Percentiles rank a stretch among this genome's conserved stretches.
These are phyloP conservation scores for Rhagonycha lutea DNA, from an alignment of 2,888 invertebrate genomes.

Conservation along the genomic window DNA sequence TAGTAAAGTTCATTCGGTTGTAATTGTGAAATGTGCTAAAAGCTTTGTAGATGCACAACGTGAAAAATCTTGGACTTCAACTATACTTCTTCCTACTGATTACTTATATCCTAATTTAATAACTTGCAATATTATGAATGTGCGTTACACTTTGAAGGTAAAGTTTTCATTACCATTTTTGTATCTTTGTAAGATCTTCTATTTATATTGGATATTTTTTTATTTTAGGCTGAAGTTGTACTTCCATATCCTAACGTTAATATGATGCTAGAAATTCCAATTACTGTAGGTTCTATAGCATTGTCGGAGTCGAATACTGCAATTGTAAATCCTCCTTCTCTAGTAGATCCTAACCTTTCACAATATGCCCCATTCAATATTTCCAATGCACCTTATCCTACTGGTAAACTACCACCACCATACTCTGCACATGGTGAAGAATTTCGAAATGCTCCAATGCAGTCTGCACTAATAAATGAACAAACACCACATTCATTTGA, in stretches of 20 bases:
- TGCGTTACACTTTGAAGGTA: background rate
- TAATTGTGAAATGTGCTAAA: constrained; percentile 28
- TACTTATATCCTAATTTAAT: constrained; percentile 39
- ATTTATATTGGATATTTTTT: background rate
- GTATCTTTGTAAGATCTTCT: too few relatives aligned
- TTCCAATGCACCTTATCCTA: background rate
- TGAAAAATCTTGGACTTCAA: constrained; percentile 41
- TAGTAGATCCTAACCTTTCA: background rate
- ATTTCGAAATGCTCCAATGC: background rate
- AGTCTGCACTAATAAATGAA: background rate
- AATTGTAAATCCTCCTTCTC: background rate
- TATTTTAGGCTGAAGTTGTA: background rate
- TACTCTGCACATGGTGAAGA: background rate
- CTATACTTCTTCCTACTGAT: constrained; percentile 38
- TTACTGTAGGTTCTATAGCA: background rate
- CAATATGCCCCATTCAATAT: background rate
- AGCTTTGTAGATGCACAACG: constrained; percentile 46
- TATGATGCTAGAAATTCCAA: background rate
- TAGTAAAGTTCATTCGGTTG: background rate
- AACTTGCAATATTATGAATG: background rate
- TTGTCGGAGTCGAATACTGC: background rate
- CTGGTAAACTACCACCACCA: background rate
- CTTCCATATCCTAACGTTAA: background rate
- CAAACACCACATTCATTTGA: background rate
- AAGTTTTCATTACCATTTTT: background rate